A percentile compares a stretch with the other conserved stretches of the same genome.
Conservation (phyloP, 2,888 invertebrate genomes). For the Mallateleia sp. region DNA sequence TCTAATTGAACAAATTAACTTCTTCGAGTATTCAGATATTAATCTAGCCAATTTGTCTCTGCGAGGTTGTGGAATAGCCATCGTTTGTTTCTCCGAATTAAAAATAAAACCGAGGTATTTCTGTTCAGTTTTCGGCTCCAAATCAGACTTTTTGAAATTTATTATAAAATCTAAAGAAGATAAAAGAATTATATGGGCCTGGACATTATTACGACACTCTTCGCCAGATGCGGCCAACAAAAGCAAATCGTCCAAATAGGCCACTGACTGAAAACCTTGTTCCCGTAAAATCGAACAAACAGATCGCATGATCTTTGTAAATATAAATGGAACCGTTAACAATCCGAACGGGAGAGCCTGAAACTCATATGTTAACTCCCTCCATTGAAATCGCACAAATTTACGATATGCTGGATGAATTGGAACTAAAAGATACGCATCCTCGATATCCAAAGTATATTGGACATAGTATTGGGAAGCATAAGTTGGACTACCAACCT, state of each 20-base stretch:
- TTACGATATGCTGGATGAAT: conserved; percentile 4
- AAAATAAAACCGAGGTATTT: conserved; percentile 40
- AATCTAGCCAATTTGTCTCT: neutral
- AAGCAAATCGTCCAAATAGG: conserved; percentile 29
- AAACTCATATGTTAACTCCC: neutral
- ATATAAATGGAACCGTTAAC: conserved; percentile 7
- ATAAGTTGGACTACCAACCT: conserved; percentile 23
- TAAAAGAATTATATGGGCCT: neutral
- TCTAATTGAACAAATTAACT: neutral
- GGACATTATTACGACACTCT: neutral
- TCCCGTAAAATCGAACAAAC: neutral
- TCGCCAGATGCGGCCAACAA: neutral
- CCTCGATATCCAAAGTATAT: conserved; percentile 2
- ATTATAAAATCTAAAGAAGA: conserved; percentile 15
- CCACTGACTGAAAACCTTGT: neutral
- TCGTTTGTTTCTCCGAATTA: conserved; percentile 12
- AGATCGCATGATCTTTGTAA: neutral
- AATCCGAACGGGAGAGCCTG: conserved; percentile 6
- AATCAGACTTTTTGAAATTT: conserved; percentile 2
- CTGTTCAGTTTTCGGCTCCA: neutral
- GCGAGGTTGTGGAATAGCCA: conserved; percentile 14
- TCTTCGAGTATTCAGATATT: neutral
- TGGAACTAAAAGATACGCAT: neutral
- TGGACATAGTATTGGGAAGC: too few species aligned
- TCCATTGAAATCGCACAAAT: conserved; percentile 39